Percentiles rank a stretch among this genome's conserved stretches.
phyloP scores from a whole-genome alignment of 2,797 vertebrate species.

The Eurystomus glaucurus region DNA sequence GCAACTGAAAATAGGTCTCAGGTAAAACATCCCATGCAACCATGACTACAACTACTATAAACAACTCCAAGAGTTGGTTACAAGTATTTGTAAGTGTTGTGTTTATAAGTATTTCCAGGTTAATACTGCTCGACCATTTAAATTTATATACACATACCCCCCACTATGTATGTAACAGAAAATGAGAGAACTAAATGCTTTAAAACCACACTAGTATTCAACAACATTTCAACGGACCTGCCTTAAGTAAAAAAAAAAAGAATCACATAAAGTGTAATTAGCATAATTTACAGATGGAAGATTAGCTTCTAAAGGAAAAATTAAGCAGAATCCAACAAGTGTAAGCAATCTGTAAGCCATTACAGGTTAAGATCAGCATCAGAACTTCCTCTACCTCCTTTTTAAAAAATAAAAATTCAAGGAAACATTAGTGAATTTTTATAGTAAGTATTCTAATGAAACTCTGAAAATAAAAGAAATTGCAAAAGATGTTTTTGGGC shows the following conservation, averaged over 20 bases:
- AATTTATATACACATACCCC: fast-evolving
- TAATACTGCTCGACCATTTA: background rate
- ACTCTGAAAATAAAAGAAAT: slow-evolving; percentile 7
- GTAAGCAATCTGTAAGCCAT: background rate
- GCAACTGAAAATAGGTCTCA: background rate
- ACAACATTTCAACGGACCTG: background rate
- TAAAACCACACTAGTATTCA: background rate
- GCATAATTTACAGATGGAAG: background rate
- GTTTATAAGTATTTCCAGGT: background rate
- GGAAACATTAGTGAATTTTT: background rate
- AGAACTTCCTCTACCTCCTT: background rate
- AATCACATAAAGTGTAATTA: background rate
- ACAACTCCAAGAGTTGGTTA: background rate
- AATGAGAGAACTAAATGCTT: background rate
- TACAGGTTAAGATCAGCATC: background rate
- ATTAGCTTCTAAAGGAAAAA: background rate
- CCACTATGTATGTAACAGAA: background rate
- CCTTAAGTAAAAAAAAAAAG: background rate
- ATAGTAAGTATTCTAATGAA: background rate
- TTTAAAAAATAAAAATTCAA: background rate
- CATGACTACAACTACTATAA: background rate
- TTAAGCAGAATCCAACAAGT: background rate
- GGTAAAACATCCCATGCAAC: background rate
- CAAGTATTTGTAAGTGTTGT: background rate
- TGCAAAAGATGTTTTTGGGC: background rate